Evolutionary conservation across 1,140 invertebrate species (phyloP).

Genomic region (Whitmania pigra): DNA sequence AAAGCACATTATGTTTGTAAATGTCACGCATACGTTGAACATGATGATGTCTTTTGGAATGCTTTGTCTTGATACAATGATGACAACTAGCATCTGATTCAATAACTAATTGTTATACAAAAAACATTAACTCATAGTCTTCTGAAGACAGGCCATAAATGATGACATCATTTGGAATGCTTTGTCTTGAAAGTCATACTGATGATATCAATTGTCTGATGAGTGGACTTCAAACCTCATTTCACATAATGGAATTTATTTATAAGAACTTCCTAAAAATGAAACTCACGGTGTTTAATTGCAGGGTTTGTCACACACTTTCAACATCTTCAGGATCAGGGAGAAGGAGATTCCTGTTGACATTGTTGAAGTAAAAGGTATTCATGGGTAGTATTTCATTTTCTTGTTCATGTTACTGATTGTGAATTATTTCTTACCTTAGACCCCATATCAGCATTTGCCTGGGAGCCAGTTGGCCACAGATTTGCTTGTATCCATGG

Average conservation of each 20-base stretch:
- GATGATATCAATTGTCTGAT: background rate
- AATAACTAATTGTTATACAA: too few species aligned
- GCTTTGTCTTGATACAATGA: too few species aligned
- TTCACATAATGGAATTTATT: background rate
- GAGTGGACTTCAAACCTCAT: background rate
- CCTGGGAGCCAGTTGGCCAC: conserved; percentile 90
- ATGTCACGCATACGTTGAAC: too few species aligned
- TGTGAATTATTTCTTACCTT: conserved; percentile 23
- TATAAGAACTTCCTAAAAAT: too few species aligned
- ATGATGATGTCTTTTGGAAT: too few species aligned
- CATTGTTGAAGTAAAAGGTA: conserved; percentile 71
- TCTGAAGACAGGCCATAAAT: too few species aligned
- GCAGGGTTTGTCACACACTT: conserved; percentile 91
- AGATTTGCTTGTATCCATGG: conserved; percentile 94
- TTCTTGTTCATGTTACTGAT: background rate
- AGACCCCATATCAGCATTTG: conserved; percentile 75
- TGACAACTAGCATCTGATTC: too few species aligned
- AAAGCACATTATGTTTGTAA: too few species aligned
- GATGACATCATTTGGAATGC: too few species aligned
- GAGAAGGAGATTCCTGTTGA: conserved; percentile 97
- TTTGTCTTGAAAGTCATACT: too few species aligned
- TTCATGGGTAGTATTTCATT: conserved; percentile 11
- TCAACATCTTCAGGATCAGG: conserved; percentile 89
- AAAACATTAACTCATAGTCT: background rate
- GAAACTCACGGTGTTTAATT: conserved; percentile 29